These are phyloP conservation scores for Phalacrocorax aristotelis DNA, from an alignment of 2,113 vertebrate genomes.

Conservation along the genomic window DNA sequence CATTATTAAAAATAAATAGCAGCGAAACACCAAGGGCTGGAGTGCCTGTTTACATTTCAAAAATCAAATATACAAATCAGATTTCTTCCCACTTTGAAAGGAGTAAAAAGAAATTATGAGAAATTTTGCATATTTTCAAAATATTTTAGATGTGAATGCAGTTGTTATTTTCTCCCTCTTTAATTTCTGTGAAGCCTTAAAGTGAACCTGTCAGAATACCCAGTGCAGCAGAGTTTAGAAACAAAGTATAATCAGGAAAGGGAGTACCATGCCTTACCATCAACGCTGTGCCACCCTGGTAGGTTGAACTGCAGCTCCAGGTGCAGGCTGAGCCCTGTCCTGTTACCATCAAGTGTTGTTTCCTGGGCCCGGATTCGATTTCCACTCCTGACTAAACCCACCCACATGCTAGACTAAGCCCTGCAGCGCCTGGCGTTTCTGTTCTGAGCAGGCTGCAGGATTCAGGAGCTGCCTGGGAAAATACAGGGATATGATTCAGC, in stretches of 20 bases:
- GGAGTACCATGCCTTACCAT: background rate
- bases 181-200: background rate
- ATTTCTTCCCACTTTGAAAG: background rate
- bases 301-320: background rate
- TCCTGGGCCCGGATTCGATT: constrained; percentile 53
- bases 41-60: background rate
- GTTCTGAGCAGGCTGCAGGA: constrained; percentile 26
- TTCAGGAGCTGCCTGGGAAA: constrained; percentile 52
- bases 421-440: constrained; percentile 59
- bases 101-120: background rate
- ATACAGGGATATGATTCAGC: constrained; percentile 20
- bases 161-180: background rate
- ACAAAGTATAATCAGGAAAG: too few relatives aligned
- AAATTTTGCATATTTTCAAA: background rate
- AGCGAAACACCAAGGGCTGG: background rate
- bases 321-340: background rate
- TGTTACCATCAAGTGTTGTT: background rate
- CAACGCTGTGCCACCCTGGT: background rate
- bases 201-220: background rate
- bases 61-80: background rate
- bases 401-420: constrained; percentile 52
- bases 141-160: background rate
- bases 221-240: background rate
- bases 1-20: constrained; percentile 39
- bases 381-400: constrained; percentile 67